These are phyloP conservation scores for Lepidiolamprologus cunningtoni DNA, from an alignment of 2,113 vertebrate genomes.

Conservation along the genomic window DNA sequence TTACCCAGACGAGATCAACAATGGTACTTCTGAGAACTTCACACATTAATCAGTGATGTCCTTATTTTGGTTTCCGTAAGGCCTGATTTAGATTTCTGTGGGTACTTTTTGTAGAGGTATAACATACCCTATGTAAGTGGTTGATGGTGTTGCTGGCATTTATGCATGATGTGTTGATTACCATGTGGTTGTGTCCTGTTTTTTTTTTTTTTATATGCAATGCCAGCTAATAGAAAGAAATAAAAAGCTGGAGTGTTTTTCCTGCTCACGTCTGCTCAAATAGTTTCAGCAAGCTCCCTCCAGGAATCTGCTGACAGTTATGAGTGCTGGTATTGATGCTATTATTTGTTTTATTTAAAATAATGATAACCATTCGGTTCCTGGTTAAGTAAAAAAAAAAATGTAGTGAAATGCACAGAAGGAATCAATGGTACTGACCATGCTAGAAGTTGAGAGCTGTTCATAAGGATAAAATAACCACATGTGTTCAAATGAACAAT, in stretches of 20 bases:
- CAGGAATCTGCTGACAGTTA: rapidly evolving
- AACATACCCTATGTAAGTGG: neutral
- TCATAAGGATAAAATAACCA: neutral
- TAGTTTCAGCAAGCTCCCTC: neutral
- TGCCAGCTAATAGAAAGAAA: rapidly evolving
- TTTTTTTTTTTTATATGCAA: rapidly evolving
- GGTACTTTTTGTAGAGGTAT: rapidly evolving
- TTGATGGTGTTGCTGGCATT: neutral
- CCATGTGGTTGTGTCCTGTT: neutral
- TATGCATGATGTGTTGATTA: neutral
- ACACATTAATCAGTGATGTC: neutral
- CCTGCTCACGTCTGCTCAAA: neutral
- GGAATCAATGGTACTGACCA: neutral
- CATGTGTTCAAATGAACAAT: neutral
- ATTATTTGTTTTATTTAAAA: neutral
- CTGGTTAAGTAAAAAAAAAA: neutral
- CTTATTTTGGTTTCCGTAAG: neutral
- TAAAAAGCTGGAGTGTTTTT: neutral
- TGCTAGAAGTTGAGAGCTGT: neutral
- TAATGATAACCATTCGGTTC: neutral
- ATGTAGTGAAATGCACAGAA: neutral
- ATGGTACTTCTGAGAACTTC: neutral
- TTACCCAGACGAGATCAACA: neutral
- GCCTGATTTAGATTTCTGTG: neutral
- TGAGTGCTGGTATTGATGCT: neutral